Evolutionary conservation across 2,888 invertebrate species (phyloP), one percentile per base, ranked within the genome.

Genomic region (Agrochola lychnidis): DNA sequence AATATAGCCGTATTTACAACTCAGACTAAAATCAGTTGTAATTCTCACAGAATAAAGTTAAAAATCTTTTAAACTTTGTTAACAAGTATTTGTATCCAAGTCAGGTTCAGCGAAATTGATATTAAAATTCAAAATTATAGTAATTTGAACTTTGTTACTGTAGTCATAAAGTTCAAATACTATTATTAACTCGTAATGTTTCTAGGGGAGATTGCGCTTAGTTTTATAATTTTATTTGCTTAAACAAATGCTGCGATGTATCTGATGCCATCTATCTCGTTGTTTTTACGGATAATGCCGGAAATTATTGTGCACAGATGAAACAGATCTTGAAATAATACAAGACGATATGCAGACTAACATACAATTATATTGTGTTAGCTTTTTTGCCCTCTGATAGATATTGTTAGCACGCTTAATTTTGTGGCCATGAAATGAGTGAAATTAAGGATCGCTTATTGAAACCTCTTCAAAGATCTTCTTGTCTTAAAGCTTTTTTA

Each of bases 101-200:
- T 30, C 64, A 16, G 73, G 78, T 79, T 59, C 56, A 63, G 76
- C 71, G 69, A 87, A 83, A 87, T 87, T 81, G 63, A 84, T 87
- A 81, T 78, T 62, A 77, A 67, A 73, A 74, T 73, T 36, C 14
- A 5, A 68, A 64, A 75, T 78, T 70, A 76, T 82, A 63, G 79
- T 68, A 75, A 76, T 73, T 79, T 82, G n/a, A 53, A 76, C 86
- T 71, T 73, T 82, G 70, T 76, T 30, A 0, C 19, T 56, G 6
- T 40, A n/a, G 12, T 0, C 2, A 19, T 82, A 79, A 63, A 72
- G 79, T 71, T 67, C 6, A 51, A 82, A 82, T 67, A 61, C 25
- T 36, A n/a, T 59, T 64, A 70, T 68, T 69, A 59, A 19, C 40
- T n/a, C 1, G 9, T 63, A 62, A 71, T 59, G 25, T 67, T 69